Conservation (phyloP, 92 coral and sea anemone genomes). For the Parazoanthus swiftii region DNA sequence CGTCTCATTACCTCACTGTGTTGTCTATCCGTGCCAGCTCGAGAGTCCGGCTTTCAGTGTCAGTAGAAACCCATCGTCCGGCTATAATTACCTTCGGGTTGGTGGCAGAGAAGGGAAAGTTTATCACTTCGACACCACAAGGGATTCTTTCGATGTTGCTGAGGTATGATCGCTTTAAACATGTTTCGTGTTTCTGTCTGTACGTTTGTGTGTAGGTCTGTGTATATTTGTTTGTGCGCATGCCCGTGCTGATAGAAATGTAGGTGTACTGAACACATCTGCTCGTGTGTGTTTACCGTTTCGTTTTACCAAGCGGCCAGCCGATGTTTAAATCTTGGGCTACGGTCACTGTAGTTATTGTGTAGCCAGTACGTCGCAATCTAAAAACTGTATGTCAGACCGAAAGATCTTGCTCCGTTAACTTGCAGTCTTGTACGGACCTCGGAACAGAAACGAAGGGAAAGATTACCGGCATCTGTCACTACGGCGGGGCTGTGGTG, state of each 20-base stretch:
- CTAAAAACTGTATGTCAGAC: not conserved
- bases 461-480: slow-evolving; percentile 76
- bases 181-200: not conserved
- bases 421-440: slow-evolving; percentile 63
- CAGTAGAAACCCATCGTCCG: slow-evolving; percentile 66
- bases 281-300: no score
- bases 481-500: slow-evolving; percentile 84
- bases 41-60: slow-evolving; percentile 78
- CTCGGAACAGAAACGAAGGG: slow-evolving; percentile 54
- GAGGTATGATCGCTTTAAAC: slow-evolving; percentile 32
- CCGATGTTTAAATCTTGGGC: no score
- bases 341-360: not conserved
- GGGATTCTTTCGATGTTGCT: slow-evolving; percentile 62
- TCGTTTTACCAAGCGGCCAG: no score
- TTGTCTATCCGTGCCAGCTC: slow-evolving; percentile 46
- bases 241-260: no score
- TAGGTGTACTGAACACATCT: no score
- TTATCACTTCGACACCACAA: slow-evolving; percentile 69
- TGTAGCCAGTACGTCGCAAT: not conserved
- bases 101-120: slow-evolving; percentile 88
- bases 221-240: no score
- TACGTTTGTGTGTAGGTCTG: no score
- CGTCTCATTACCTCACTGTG: not conserved
- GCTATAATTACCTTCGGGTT: slow-evolving; percentile 86
- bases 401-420: not conserved